Percentiles rank a stretch among this genome's conserved stretches.
phyloP scores from a whole-genome alignment of 2,888 invertebrate species.

The Acleris holmiana region DNA sequence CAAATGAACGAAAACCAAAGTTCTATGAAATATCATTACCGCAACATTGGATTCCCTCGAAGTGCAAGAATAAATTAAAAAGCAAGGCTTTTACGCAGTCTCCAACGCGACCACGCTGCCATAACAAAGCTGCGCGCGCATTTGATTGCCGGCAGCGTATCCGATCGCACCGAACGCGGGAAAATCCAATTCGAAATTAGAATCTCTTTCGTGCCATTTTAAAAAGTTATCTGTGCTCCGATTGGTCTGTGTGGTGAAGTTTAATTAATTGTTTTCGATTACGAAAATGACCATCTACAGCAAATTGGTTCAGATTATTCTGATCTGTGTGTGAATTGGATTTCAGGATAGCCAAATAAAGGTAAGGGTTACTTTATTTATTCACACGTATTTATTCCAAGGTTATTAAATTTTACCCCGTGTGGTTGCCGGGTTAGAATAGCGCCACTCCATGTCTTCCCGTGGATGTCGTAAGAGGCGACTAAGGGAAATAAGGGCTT shows the following conservation, averaged over 20 bases:
- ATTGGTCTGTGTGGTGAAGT: conserved; percentile 24
- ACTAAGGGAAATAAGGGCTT: too few species aligned
- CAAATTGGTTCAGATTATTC: conserved; percentile 80
- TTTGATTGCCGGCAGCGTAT: conserved; percentile 59
- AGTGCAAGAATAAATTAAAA: conserved; percentile 49
- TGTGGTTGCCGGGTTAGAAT: too few species aligned
- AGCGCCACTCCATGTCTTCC: too few species aligned
- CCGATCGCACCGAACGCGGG: conserved; percentile 52
- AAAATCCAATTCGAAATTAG: conserved; percentile 40
- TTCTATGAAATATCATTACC: too few species aligned
- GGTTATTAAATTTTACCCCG: too few species aligned
- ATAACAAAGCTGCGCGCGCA: conserved; percentile 58
- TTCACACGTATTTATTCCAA: too few species aligned
- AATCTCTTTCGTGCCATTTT: conserved; percentile 35
- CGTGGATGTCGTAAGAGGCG: too few species aligned
- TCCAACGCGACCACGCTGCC: conserved; percentile 43
- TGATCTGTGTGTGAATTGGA: conserved; percentile 70
- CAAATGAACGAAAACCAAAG: too few species aligned
- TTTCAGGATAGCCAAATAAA: conserved; percentile 8
- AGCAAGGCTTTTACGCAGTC: conserved; percentile 61
- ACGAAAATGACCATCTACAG: conserved; percentile 78
- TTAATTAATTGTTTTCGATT: conserved; percentile 37
- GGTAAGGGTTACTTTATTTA: background rate
- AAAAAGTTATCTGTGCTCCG: conserved; percentile 4
- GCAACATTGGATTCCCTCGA: background rate